Evolutionary conservation across 2,797 vertebrate genomes (phyloP).

Genomic region (Myotis myotis): DNA sequence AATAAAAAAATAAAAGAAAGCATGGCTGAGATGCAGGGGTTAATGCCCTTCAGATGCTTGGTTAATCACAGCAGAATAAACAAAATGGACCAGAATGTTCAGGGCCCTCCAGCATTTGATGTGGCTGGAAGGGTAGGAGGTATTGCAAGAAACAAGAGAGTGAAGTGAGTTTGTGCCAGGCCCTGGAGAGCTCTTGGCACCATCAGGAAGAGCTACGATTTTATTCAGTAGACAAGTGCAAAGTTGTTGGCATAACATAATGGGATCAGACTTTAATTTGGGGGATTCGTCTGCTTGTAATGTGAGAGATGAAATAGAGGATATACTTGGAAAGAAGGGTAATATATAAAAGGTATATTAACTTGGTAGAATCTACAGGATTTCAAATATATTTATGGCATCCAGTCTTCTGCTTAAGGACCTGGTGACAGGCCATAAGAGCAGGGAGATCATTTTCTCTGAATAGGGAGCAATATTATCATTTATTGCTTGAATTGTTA

Average conservation of each 20-base stretch:
- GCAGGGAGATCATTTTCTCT: background rate
- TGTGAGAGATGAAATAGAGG: background rate
- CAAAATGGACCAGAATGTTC: background rate
- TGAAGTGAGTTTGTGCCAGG: background rate
- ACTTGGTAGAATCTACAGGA: background rate
- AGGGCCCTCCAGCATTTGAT: background rate
- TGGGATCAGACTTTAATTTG: background rate
- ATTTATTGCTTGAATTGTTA: background rate
- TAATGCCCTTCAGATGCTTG: background rate
- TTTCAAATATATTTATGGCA: background rate
- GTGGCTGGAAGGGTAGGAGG: background rate
- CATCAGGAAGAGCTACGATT: background rate
- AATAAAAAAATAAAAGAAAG: background rate
- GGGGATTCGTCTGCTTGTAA: background rate
- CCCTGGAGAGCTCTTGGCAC: background rate
- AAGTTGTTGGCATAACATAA: background rate
- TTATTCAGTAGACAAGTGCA: background rate
- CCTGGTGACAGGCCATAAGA: background rate
- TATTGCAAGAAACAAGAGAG: background rate
- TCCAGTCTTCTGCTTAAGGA: background rate
- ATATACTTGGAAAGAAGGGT: background rate
- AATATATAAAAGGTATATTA: background rate
- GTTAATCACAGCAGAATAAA: background rate
- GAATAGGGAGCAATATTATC: background rate
- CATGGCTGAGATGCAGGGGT: background rate